These are phyloP conservation scores for Uropetala carovei DNA, from an alignment of 2,888 invertebrate genomes.

Conservation along the genomic window DNA sequence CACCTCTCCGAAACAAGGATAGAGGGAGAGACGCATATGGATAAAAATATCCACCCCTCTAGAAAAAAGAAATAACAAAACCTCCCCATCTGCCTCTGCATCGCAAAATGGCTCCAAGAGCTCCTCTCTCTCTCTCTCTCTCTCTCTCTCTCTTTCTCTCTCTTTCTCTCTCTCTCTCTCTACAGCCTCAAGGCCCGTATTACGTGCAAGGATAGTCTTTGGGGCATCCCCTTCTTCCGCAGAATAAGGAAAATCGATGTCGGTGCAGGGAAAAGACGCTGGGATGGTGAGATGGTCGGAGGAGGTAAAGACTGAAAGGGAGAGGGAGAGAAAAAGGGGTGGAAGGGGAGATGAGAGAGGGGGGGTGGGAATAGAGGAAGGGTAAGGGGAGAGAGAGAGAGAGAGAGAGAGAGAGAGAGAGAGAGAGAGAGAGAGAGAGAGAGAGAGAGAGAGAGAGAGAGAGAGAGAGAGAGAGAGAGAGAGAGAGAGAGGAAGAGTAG, in stretches of 20 bases:
- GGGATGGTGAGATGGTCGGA: neutral
- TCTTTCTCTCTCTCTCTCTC: neutral
- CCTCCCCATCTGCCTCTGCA: too few relatives aligned
- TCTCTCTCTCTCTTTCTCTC: too few relatives aligned
- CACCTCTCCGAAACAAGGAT: too few relatives aligned
- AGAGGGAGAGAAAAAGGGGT: neutral
- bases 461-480: neutral
- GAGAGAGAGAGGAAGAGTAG: neutral
- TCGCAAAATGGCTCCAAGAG: too few relatives aligned
- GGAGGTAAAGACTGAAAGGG: neutral
- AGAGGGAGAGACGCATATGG: too few relatives aligned
- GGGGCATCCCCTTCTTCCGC: neutral
- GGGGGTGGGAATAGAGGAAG: neutral
- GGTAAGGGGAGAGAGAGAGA: neutral
- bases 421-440: neutral
- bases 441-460: neutral
- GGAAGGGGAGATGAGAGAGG: neutral
- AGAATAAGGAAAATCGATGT: constrained; percentile 33
- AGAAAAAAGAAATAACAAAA: too few relatives aligned
- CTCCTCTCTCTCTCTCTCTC: too few relatives aligned
- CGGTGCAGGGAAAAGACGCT: constrained; percentile 49
- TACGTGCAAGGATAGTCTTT: too few relatives aligned
- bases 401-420: neutral
- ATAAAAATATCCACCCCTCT: too few relatives aligned
- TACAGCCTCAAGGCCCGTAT: too few relatives aligned